phyloP scores from a whole-genome alignment of 2,113 vertebrate species.

The Dasyprocta punctata region DNA sequence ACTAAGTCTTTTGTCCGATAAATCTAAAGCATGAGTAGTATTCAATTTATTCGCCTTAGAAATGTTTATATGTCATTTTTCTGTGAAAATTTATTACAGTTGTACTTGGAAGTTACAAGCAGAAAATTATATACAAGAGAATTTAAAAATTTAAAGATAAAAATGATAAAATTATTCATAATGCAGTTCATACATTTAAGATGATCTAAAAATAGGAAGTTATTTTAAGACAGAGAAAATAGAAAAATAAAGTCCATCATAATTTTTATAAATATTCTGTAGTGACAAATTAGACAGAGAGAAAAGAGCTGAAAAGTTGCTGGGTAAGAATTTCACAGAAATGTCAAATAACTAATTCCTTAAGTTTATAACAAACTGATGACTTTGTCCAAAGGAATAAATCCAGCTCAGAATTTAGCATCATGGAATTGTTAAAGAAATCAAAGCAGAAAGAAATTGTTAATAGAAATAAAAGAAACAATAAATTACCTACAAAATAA shows the following conservation, averaged over 20 bases:
- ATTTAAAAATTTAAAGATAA: not conserved
- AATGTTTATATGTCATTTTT: not conserved
- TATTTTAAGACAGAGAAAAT: not conserved
- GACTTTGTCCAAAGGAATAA: not conserved
- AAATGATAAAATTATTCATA: not conserved
- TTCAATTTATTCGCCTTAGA: not conserved
- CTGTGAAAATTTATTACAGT: not conserved
- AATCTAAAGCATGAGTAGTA: not conserved
- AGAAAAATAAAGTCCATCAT: not conserved
- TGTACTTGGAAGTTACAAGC: not conserved
- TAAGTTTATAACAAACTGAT: not conserved
- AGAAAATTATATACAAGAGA: not conserved
- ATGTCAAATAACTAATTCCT: not conserved
- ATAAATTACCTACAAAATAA: not conserved
- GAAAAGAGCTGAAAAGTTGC: not conserved
- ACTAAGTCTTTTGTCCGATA: not conserved
- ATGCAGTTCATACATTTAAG: not conserved
- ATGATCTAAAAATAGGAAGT: not conserved
- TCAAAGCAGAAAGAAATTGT: not conserved
- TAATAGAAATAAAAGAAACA: not conserved
- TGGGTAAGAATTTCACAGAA: not conserved
- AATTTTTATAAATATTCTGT: not conserved
- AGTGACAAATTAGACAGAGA: not conserved
- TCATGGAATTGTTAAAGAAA: not conserved
- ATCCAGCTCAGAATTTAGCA: not conserved